Percentiles rank a stretch among this genome's conserved stretches.
Evolutionary conservation across 2,888 invertebrate species (phyloP).

Genomic region (Chloroclysta siterata): DNA sequence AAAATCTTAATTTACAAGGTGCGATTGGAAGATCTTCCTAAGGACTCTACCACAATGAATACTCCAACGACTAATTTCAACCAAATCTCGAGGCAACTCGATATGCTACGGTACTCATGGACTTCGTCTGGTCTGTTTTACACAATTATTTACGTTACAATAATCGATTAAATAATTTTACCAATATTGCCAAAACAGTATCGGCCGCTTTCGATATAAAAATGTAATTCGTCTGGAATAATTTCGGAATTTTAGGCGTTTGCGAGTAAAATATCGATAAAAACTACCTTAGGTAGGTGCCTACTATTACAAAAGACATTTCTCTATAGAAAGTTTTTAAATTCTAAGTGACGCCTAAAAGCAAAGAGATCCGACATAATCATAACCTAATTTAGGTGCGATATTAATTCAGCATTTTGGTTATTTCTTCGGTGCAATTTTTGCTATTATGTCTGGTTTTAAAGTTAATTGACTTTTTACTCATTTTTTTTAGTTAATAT

Average conservation of each 20-base stretch:
- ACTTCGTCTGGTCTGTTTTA: constrained; percentile 37
- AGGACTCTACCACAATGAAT: constrained; percentile 64
- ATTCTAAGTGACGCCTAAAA: constrained; percentile 55
- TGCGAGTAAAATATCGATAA: constrained; percentile 32
- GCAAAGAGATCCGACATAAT: constrained; percentile 64
- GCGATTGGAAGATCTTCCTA: constrained; percentile 71
- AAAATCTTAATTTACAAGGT: constrained; percentile 64
- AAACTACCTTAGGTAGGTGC: constrained; percentile 3
- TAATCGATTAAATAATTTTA: constrained; percentile 38
- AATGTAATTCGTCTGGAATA: constrained; percentile 53
- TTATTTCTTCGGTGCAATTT: not conserved
- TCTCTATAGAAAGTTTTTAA: constrained; percentile 41
- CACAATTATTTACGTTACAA: constrained; percentile 24
- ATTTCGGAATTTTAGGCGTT: constrained; percentile 67
- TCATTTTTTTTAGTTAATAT: too few relatives aligned
- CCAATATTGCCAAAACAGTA: constrained; percentile 54
- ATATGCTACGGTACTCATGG: constrained; percentile 70
- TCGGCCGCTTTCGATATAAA: constrained; percentile 62
- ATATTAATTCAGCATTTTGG: not conserved
- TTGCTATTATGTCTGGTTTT: not conserved
- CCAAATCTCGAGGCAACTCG: constrained; percentile 47
- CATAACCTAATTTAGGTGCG: constrained; percentile 33
- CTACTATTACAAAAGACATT: constrained; percentile 17
- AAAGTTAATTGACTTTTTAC: constrained; percentile 12
- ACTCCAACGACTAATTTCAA: constrained; percentile 60